Percentiles rank a stretch among this genome's conserved stretches.
Conservation (phyloP, 2,888 invertebrate species). For the Drosophila emarginata region DNA sequence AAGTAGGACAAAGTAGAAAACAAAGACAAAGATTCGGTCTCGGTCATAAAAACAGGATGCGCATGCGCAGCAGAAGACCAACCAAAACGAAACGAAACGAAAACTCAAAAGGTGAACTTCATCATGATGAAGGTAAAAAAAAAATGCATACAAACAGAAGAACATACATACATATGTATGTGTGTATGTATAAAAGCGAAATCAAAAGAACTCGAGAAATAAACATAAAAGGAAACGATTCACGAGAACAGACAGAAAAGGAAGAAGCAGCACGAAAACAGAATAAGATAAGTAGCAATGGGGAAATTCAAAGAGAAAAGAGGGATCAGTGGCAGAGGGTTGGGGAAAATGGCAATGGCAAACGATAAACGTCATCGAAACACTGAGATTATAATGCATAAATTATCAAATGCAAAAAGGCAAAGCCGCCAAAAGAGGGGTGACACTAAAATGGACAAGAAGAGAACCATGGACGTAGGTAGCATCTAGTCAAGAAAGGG, state of each 20-base stretch:
- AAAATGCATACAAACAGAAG: conserved; percentile 28
- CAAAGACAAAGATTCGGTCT: conserved; percentile 40
- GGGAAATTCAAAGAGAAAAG: conserved; percentile 37
- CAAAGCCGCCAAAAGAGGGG: conserved; percentile 61
- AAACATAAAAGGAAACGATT: conserved; percentile 70
- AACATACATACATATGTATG: neutral
- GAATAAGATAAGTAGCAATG: conserved; percentile 46
- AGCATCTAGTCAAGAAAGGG: neutral
- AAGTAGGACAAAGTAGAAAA: conserved; percentile 61
- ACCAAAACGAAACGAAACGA: conserved; percentile 50
- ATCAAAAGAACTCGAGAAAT: conserved; percentile 73
- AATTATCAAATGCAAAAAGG: conserved; percentile 71
- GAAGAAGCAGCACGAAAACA: conserved; percentile 38
- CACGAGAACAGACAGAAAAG: conserved; percentile 48
- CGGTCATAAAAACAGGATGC: conserved; percentile 68
- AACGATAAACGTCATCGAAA: conserved; percentile 70
- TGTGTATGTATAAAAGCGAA: conserved; percentile 54
- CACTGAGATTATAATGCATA: conserved; percentile 69
- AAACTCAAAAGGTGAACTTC: conserved; percentile 51
- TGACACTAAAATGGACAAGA: conserved; percentile 35
- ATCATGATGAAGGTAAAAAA: conserved; percentile 54
- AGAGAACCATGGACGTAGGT: neutral
- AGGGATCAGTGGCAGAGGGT: conserved; percentile 9
- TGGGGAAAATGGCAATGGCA: conserved; percentile 52
- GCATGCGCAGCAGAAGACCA: conserved; percentile 61